Conservation (phyloP, 1,140 invertebrate genomes). For the Drosophila jambulina region DNA sequence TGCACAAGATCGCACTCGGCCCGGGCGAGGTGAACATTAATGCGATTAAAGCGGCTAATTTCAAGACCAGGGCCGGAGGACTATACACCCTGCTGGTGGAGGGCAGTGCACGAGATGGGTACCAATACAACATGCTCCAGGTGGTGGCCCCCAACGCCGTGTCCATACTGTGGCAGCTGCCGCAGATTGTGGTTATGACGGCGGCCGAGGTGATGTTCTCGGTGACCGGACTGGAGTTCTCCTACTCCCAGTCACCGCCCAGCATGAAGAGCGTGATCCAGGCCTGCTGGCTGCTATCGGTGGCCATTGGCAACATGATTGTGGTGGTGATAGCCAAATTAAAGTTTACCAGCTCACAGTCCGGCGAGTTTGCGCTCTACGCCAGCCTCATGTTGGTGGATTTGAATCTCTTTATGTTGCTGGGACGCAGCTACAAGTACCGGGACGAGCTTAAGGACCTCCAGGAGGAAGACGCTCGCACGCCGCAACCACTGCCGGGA, state of each 20-base stretch:
- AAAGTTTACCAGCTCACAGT: conserved; percentile 77
- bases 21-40: conserved; percentile 84
- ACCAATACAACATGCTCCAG: conserved; percentile 43
- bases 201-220: conserved; percentile 94
- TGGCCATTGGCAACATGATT: conserved; percentile 96
- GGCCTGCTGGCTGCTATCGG: conserved; percentile 95
- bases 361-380: conserved; percentile 94
- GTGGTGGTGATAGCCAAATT: conserved; percentile 91
- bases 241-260: conserved; percentile 94
- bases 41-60: conserved; percentile 56
- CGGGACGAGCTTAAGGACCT: conserved; percentile 33
- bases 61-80: conserved; percentile 86
- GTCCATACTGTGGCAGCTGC: conserved; percentile 94
- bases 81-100: conserved; percentile 87
- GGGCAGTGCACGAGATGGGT: conserved; percentile 87
- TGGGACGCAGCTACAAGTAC: conserved; percentile 89
- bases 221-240: conserved; percentile 96
- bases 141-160: conserved; percentile 90
- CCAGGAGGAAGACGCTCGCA: neutral
- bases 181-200: conserved; percentile 95
- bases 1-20: conserved; percentile 83
- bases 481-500: no score
- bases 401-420: conserved; percentile 91
- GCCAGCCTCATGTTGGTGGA: conserved; percentile 93
- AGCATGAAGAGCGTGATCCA: conserved; percentile 97